Base-by-base conservation (phyloP, 2,888 invertebrate species). In the Marronus borbonicus region DNA sequence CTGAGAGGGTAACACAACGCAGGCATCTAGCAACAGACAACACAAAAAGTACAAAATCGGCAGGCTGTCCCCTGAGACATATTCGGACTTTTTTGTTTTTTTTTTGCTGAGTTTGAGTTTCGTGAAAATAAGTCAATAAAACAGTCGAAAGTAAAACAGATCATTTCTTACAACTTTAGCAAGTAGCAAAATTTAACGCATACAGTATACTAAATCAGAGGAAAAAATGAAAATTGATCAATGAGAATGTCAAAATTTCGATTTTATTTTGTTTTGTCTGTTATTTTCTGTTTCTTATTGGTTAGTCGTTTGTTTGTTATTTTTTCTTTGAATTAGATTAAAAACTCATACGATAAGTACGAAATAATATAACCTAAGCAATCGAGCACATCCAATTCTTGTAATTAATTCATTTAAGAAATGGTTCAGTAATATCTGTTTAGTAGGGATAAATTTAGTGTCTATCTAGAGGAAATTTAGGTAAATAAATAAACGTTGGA, bases 21-120 rank as follows among this genome's bases (percentile, higher is more conserved):
- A 95, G 95, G 95, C 95, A 95, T 95, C 95, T 95, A 95, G 95
- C 95, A 95, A 95, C 95, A 95, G 94, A 95, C 94, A 95, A 95
- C 93, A 94, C 92, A 92, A 92, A 58, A 92, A 74, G 91, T 91
- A 92, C 92, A 92, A 76, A 66, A 72, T 65, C 72, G 72, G 91
- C 91, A 5, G 88, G 87, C 84, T 84, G 85, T 85, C 84, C 80
- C 80, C 24, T 20, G 68, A 81, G 83, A 84, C 84, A 82, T 81
- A 83, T 82, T 81, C 80, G 81, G 82, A 82, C 52, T 78, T 68
- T 78, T 68, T 79, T 75, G n/a, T 24, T 24, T 76, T 36, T 4
- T 4, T 5, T 36, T 36, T 36, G 31, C 24, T 24, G 24, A 24
- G 24, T 55, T 49, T 39, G 10, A 36, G 31, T 4, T 44, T 65